Evolutionary conservation across 2,113 vertebrate genomes (phyloP).

Genomic region (Chrysochloris asiatica): DNA sequence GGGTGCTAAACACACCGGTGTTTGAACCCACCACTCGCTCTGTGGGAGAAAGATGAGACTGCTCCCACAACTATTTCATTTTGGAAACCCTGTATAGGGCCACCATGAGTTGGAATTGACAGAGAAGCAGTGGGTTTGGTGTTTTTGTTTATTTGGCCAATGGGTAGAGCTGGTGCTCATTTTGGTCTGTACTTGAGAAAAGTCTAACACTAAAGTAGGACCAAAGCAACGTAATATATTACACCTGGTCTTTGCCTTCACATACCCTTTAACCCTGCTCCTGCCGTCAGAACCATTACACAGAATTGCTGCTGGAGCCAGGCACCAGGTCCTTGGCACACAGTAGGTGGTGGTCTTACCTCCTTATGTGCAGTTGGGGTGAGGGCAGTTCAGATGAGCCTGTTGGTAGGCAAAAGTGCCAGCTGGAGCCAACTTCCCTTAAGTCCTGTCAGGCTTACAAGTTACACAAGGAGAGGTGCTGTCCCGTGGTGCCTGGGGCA

Average conservation of each 20-base stretch:
- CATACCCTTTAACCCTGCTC: fast-evolving
- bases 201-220: not conserved
- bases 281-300: not conserved
- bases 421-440: not conserved
- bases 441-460: not conserved
- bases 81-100: no score
- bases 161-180: no score
- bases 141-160: no score
- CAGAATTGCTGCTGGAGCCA: not conserved
- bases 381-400: not conserved
- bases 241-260: not conserved
- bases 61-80: no score
- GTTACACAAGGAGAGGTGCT: not conserved
- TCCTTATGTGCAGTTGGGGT: fast-evolving
- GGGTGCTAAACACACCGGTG: no score
- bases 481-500: not conserved
- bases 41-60: no score
- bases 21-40: no score
- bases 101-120: no score
- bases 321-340: not conserved
- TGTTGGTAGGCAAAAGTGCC: not conserved
- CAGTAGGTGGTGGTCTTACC: not conserved
- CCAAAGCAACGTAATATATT: no score
- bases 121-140: no score
- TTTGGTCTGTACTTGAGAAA: no score